Evolutionary conservation across 2,113 vertebrate genomes (phyloP).

Genomic region (Psittacula cyanocephala): DNA sequence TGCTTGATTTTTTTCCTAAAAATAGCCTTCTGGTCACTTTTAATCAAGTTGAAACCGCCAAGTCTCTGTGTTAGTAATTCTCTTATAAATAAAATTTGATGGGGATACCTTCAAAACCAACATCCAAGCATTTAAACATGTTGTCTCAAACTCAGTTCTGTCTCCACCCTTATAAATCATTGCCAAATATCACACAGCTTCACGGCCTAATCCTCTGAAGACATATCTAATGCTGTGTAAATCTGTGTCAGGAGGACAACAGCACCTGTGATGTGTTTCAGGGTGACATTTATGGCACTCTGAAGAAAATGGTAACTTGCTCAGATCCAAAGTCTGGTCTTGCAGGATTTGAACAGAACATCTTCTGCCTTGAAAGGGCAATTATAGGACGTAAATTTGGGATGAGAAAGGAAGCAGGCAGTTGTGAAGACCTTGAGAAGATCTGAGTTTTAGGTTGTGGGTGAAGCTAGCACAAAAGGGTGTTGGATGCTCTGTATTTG

Average conservation of each 20-base stretch:
- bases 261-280: slow-evolving; percentile 45
- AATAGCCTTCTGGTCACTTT: slow-evolving; percentile 65
- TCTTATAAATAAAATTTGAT: slow-evolving; percentile 52
- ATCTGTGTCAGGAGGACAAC: slow-evolving; percentile 58
- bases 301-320: not conserved
- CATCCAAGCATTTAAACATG: slow-evolving; percentile 16
- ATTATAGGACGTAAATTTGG: not conserved
- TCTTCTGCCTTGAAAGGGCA: not conserved
- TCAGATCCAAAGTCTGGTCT: not conserved
- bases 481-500: not conserved
- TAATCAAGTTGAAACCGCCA: slow-evolving; percentile 56
- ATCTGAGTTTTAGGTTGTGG: not conserved
- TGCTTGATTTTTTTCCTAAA: slow-evolving; percentile 58
- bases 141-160: not conserved
- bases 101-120: slow-evolving; percentile 56
- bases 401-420: not conserved
- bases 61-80: not conserved
- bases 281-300: slow-evolving; percentile 4
- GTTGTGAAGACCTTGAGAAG: not conserved
- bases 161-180: slow-evolving; percentile 23
- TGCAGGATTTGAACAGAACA: not conserved
- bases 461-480: not conserved
- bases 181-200: slow-evolving; percentile 27
- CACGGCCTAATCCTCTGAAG: slow-evolving; percentile 36
- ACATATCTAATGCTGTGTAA: slow-evolving; percentile 23